A percentile compares a stretch with the other conserved stretches of the same genome.
Conservation (phyloP, 2,888 invertebrate species). For the Dusona sp. region DNA sequence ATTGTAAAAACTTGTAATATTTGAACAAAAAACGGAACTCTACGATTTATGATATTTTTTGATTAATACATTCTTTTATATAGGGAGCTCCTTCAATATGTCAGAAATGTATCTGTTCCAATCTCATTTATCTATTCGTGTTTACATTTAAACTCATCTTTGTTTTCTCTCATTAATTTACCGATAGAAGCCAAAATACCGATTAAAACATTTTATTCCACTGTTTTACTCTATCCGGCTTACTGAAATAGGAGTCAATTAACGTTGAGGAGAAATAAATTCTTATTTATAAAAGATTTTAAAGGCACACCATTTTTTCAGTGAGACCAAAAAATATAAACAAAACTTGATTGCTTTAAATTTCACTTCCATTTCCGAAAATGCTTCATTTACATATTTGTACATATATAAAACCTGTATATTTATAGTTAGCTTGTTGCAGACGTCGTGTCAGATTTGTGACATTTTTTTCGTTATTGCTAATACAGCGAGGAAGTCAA, state of each 20-base stretch:
- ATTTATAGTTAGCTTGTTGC: background rate
- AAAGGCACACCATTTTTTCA: background rate
- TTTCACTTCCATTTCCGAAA: background rate
- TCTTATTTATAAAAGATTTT: background rate
- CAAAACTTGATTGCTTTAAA: background rate
- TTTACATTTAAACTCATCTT: too few species aligned
- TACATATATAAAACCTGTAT: background rate
- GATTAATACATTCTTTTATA: background rate
- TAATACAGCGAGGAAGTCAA: slow-evolving; percentile 46
- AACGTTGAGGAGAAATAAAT: too few species aligned
- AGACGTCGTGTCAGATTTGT: background rate
- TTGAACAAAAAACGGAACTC: background rate
- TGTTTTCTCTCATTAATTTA: background rate
- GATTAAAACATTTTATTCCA: background rate
- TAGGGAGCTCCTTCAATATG: background rate
- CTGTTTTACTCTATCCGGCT: too few species aligned
- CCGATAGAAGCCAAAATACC: background rate
- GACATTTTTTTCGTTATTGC: slow-evolving; percentile 29
- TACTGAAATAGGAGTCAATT: background rate
- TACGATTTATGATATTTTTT: background rate
- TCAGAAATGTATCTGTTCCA: too few species aligned
- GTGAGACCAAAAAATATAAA: background rate
- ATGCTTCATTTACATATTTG: background rate
- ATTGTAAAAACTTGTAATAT: background rate
- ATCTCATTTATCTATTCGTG: too few species aligned